These are phyloP conservation scores for Pycnonotus jocosus DNA, from an alignment of 2,113 vertebrate species.

Conservation along the genomic window DNA sequence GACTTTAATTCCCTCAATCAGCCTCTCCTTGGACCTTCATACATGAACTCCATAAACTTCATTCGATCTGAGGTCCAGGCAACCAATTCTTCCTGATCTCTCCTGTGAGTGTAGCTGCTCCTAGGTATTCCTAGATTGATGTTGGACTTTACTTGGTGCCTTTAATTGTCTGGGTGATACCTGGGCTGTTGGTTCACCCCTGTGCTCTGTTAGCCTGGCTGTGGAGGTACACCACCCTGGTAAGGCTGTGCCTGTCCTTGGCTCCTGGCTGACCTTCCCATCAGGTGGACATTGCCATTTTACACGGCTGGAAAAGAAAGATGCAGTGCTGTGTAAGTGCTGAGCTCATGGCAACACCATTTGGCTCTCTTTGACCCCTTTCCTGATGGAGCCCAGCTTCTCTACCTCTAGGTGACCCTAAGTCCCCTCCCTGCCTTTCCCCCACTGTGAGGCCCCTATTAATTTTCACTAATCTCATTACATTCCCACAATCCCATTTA, in stretches of 20 bases:
- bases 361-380: not conserved
- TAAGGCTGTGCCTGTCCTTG: not conserved
- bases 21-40: not conserved
- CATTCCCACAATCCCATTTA: not conserved
- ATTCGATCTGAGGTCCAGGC: not conserved
- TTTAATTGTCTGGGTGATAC: not conserved
- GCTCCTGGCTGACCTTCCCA: not conserved
- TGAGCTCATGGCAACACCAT: not conserved
- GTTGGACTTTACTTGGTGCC: not conserved
- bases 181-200: not conserved
- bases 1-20: not conserved
- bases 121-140: not conserved
- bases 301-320: not conserved
- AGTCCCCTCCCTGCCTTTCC: not conserved
- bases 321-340: not conserved
- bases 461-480: not conserved
- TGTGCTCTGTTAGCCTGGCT: not conserved
- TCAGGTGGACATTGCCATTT: not conserved
- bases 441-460: fast-evolving
- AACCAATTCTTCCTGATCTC: not conserved
- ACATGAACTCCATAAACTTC: not conserved
- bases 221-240: not conserved
- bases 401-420: not conserved
- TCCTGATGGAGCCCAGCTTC: not conserved
- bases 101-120: not conserved